Evolutionary conservation across 2,113 vertebrate genomes (phyloP), one percentile per base, ranked within the genome.

Genomic region (Bufo bufo): DNA sequence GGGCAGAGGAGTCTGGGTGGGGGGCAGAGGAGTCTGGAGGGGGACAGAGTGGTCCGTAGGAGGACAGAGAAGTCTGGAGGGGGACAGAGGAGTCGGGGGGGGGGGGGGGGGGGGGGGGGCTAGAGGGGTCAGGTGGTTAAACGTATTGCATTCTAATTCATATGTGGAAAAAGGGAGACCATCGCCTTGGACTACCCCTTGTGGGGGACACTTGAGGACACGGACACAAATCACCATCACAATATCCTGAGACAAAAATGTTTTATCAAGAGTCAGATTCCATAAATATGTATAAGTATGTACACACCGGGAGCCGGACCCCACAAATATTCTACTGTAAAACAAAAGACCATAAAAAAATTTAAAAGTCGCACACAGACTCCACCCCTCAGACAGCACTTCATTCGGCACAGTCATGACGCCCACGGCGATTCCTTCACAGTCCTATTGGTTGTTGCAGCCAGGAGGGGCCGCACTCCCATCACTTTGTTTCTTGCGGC

Each of bases 401-500:
- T 12, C 69, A 33, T 14, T 72, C 33, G 23, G n/a, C n/a, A 17
- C 7, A 71, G 66, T 71, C 66, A 43, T 13, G 4, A 33, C 33
- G 0, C 6, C 66, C 69, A 33, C 14, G 16, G 43, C 23, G 2
- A 16, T 72, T 72, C 69, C 33, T 49, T n/a, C 54, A 82, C 33
- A 83, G 80, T 85, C 14, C 91, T 94, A 97, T 81, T 97, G 97
- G 91, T 95, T 97, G 91, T 94, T 97, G 91, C 97, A 97, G 85
- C 96, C 95, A 0, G 94, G 92, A 5, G 95, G 93, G 2, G 93
- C 90, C 0, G 92, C 94, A 81, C 93, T 92, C n/a, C 92, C 82
- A 2, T 93, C 91, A 0, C 96, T 89, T 56, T 97, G 96, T 90
- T 96, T 98, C 94, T 97, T 98, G 74, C 97, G 96, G 80, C 98